A percentile compares a stretch with the other conserved stretches of the same genome.
Evolutionary conservation across 2,797 vertebrate species (phyloP).

Genomic region (Semotilus atromaculatus): DNA sequence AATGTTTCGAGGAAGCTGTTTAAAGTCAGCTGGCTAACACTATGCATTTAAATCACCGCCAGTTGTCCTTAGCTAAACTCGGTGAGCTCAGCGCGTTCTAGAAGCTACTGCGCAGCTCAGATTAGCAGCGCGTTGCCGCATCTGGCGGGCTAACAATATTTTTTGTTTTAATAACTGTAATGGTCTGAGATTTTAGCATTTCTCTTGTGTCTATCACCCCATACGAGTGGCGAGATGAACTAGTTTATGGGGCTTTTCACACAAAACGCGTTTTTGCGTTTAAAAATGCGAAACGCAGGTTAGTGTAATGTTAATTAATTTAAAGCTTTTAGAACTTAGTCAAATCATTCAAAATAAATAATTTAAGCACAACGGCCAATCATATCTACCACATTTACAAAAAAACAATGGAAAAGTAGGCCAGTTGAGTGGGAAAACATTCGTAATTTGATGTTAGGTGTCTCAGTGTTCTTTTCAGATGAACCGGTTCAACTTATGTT

Average conservation of each 20-base stretch:
- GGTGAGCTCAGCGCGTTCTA: conserved; percentile 20
- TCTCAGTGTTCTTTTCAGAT: background rate
- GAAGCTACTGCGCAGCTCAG: conserved; percentile 22
- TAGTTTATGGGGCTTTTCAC: background rate
- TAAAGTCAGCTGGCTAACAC: background rate
- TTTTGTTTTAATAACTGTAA: background rate
- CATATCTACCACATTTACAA: background rate
- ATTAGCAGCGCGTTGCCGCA: conserved; percentile 1
- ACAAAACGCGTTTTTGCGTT: background rate
- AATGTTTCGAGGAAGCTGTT: background rate
- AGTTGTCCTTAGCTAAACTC: conserved; percentile 21
- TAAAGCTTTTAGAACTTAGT: background rate
- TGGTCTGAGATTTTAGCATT: background rate
- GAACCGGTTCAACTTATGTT: background rate
- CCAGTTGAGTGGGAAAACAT: background rate
- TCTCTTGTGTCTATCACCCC: background rate
- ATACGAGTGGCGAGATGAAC: background rate
- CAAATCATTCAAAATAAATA: background rate
- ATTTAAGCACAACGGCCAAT: background rate
- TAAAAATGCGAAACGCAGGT: background rate
- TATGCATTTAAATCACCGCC: background rate
- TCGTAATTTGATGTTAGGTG: background rate
- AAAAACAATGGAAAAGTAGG: background rate
- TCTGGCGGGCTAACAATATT: background rate
- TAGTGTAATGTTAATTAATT: too few relatives aligned